These are phyloP conservation scores for Penaeus indicus DNA, from an alignment of 1,140 invertebrate species.

Conservation along the genomic window DNA sequence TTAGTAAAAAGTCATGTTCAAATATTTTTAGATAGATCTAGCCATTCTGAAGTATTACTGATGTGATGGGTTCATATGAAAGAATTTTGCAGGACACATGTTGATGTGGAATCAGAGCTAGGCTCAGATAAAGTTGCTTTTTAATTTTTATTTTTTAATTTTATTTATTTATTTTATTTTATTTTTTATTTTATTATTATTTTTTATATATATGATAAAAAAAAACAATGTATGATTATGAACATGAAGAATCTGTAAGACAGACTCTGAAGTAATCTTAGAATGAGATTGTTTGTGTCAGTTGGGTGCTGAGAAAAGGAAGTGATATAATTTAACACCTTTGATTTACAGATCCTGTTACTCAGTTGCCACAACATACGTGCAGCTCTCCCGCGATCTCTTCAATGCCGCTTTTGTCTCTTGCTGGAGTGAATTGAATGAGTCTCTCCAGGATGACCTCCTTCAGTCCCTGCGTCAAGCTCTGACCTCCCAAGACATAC, in stretches of 20 bases:
- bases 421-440: slow-evolving; percentile 96
- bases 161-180: too few species aligned
- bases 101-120: too few species aligned
- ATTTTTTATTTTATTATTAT: too few species aligned
- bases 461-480: slow-evolving; percentile 91
- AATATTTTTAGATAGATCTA: too few species aligned
- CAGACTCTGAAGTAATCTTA: background rate
- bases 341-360: slow-evolving; percentile 80
- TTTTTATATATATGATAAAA: too few species aligned
- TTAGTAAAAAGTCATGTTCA: too few species aligned
- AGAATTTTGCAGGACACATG: too few species aligned
- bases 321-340: slow-evolving; percentile 1
- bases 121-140: too few species aligned
- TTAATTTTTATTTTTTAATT: too few species aligned
- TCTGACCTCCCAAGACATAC: slow-evolving; percentile 90
- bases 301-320: background rate
- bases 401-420: slow-evolving; percentile 99
- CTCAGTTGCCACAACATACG: slow-evolving; percentile 93
- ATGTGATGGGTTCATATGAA: too few species aligned
- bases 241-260: background rate
- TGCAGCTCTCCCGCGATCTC: slow-evolving; percentile 91
- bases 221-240: background rate
- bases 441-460: slow-evolving; percentile 86
- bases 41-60: too few species aligned
- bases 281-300: background rate